phyloP scores from a whole-genome alignment of 1,140 invertebrate genomes.

The Drosophila grimshawi region DNA sequence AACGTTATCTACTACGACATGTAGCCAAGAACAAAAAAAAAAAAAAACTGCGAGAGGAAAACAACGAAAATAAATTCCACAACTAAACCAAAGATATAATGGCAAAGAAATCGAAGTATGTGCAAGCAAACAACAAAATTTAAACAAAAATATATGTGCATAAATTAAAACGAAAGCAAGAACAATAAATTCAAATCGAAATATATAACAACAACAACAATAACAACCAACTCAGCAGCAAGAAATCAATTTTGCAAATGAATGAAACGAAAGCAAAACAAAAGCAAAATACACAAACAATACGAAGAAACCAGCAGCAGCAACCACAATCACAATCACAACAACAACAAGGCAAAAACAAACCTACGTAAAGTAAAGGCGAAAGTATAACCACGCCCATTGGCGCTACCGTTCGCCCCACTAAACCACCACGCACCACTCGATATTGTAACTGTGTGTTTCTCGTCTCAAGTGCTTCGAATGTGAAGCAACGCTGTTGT shows the following conservation, averaged over 20 bases:
- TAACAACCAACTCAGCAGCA: constrained; percentile 14
- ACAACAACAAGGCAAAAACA: constrained; percentile 54
- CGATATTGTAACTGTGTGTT: constrained; percentile 24
- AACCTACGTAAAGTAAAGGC: constrained; percentile 59
- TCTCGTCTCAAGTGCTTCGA: constrained; percentile 19
- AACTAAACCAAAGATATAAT: constrained; percentile 81
- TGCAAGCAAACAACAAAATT: constrained; percentile 34
- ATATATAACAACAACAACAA: constrained; percentile 33
- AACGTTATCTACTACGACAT: constrained; percentile 46
- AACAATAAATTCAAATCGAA: constrained; percentile 61
- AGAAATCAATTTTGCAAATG: constrained; percentile 76
- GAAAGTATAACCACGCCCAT: constrained; percentile 52
- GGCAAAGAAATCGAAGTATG: constrained; percentile 68
- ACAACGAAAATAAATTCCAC: constrained; percentile 45
- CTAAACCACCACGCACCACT: not conserved
- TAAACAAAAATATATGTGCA: constrained; percentile 39
- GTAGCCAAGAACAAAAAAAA: constrained; percentile 34
- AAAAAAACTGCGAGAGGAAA: not conserved
- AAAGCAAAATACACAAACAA: constrained; percentile 41
- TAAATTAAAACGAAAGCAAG: constrained; percentile 59
- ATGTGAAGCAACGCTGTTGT: constrained; percentile 28
- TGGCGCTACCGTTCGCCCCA: not conserved
- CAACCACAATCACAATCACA: constrained; percentile 24
- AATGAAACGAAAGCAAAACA: constrained; percentile 69
- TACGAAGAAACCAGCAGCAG: constrained; percentile 37